Conservation (phyloP, 2,888 invertebrate species). For the Auanema sp. region DNA sequence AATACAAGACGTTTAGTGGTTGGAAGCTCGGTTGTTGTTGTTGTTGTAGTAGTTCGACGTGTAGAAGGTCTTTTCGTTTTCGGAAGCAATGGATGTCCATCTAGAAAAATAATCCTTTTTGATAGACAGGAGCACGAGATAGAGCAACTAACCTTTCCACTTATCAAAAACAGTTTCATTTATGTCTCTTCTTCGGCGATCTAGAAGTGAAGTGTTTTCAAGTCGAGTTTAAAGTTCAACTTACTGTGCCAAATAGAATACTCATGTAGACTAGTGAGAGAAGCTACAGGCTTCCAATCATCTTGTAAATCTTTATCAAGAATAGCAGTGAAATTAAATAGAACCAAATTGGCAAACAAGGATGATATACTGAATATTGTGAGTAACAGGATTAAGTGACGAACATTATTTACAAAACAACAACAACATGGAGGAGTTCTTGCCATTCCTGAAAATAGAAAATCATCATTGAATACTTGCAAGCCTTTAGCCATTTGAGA, state of each 20-base stretch:
- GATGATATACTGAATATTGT: slow-evolving; percentile 34
- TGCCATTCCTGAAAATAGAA: too few species aligned
- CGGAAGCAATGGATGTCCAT: slow-evolving; percentile 19
- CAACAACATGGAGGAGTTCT: slow-evolving; percentile 35
- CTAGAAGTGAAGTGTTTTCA: background rate
- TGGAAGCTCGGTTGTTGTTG: slow-evolving; percentile 12
- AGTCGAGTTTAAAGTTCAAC: background rate
- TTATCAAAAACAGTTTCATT: background rate
- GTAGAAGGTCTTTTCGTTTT: background rate
- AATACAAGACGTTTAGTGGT: slow-evolving; percentile 15
- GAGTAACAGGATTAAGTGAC: slow-evolving; percentile 43
- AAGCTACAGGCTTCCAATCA: slow-evolving; percentile 25
- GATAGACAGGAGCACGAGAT: background rate
- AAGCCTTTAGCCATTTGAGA: too few species aligned
- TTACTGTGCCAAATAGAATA: slow-evolving; percentile 24
- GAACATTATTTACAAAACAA: slow-evolving; percentile 42
- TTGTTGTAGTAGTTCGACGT: slow-evolving; percentile 4
- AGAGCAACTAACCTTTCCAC: background rate
- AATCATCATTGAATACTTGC: too few species aligned
- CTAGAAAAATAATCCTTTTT: slow-evolving; percentile 4
- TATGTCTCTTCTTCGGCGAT: background rate
- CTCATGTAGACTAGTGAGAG: slow-evolving; percentile 29
- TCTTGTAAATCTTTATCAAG: slow-evolving; percentile 26
- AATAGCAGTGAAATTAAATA: slow-evolving; percentile 49
- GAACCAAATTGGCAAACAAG: slow-evolving; percentile 45